Conservation (phyloP, 1,140 invertebrate genomes). For the Pinna nobilis region DNA sequence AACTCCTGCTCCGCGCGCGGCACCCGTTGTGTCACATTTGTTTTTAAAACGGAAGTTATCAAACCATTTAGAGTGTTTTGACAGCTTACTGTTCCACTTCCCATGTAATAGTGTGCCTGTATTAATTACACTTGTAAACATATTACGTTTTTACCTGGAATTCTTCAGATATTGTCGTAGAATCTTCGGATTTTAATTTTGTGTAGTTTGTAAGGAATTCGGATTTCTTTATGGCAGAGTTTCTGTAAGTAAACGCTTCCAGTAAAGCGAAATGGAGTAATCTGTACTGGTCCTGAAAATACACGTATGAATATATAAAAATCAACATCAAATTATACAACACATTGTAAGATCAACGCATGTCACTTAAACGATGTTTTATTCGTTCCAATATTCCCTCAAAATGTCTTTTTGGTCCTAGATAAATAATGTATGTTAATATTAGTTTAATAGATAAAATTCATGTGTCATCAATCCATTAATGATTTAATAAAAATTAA, state of each 20-base stretch:
- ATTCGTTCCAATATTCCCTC: not conserved
- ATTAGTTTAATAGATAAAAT: not conserved
- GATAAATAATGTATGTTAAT: too few relatives aligned
- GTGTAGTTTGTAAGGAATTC: conserved; percentile 25
- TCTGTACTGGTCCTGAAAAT: conserved; percentile 90
- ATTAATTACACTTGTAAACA: too few relatives aligned
- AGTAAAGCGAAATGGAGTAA: conserved; percentile 94
- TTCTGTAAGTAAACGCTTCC: conserved; percentile 94
- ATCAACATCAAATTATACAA: not conserved
- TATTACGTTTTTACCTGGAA: conserved; percentile 53
- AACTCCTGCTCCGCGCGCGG: too few relatives aligned
- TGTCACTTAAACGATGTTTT: conserved; percentile 7
- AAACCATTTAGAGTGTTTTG: too few relatives aligned
- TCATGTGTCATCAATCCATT: too few relatives aligned
- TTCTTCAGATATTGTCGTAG: conserved; percentile 79
- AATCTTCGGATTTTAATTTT: conserved; percentile 85
- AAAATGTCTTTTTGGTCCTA: conserved; percentile 13
- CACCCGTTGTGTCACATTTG: too few relatives aligned
- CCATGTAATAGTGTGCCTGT: too few relatives aligned
- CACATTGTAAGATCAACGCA: conserved; percentile 9
- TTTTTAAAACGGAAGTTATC: too few relatives aligned
- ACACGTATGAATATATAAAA: conserved; percentile 3
- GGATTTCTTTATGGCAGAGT: conserved; percentile 85
- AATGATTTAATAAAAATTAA: too few relatives aligned
- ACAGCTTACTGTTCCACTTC: too few relatives aligned